These are phyloP conservation scores for Isichthys henryi DNA, from an alignment of 2,113 vertebrate genomes.

Conservation along the genomic window DNA sequence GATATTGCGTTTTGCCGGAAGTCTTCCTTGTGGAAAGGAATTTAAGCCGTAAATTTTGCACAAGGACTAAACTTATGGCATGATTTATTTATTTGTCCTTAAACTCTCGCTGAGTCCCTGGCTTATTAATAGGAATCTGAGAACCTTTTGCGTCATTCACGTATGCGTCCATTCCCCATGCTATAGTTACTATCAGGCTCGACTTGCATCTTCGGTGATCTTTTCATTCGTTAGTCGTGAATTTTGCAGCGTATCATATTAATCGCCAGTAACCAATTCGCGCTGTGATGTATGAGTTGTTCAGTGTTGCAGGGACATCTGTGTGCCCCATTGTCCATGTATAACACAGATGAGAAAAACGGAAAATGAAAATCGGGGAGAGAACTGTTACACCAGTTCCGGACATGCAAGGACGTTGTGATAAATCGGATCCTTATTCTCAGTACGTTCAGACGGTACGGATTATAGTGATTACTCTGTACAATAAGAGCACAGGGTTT, in stretches of 20 bases:
- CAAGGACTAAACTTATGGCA: slow-evolving; percentile 9
- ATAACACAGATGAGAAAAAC: not conserved
- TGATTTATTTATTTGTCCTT: slow-evolving; percentile 2
- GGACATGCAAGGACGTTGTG: not conserved
- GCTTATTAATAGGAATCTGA: not conserved
- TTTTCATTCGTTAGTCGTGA: not conserved
- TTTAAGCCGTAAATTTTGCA: not conserved
- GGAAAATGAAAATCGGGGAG: not conserved
- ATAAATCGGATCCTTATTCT: not conserved
- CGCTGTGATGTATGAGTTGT: not conserved
- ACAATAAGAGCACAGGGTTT: not conserved
- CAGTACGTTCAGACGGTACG: not conserved
- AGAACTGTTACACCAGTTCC: not conserved
- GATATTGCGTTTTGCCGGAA: not conserved
- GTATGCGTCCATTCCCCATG: not conserved
- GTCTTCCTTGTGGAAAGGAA: not conserved
- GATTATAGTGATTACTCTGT: not conserved
- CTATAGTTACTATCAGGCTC: not conserved
- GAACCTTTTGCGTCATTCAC: not conserved
- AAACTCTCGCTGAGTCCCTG: not conserved
- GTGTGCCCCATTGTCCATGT: not conserved
- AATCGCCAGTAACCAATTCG: not conserved
- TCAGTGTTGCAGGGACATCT: not conserved
- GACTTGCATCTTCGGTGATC: not conserved
- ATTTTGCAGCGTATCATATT: not conserved